Percentiles rank a stretch among this genome's conserved stretches.
These are phyloP conservation scores for Saxicola maurus DNA, from an alignment of 2,797 vertebrate species.

Conservation along the genomic window DNA sequence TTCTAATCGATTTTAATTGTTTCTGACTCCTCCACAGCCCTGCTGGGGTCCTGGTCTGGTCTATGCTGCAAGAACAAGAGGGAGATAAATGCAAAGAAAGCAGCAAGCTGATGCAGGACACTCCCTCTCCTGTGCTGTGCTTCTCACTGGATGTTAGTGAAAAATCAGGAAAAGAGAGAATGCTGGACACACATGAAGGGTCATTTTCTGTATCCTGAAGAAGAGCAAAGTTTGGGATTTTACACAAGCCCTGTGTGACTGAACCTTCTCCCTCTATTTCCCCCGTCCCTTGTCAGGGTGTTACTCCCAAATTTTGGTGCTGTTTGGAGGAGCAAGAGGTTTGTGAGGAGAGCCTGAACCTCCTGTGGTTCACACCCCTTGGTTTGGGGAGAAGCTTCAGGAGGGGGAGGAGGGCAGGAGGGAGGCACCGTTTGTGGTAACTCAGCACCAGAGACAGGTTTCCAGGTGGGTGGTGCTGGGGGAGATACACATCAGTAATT, in stretches of 20 bases:
- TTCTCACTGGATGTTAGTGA: not conserved
- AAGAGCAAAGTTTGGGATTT: not conserved
- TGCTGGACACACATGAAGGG: not conserved
- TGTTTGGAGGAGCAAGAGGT: not conserved
- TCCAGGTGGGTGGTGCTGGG: slow-evolving; percentile 1
- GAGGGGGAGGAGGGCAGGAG: not conserved
- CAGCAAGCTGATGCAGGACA: not conserved
- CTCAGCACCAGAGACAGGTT: slow-evolving; percentile 6
- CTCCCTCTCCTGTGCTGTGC: not conserved
- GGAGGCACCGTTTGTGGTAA: slow-evolving; percentile 29
- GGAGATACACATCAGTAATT: slow-evolving; percentile 39
- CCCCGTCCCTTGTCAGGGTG: not conserved
- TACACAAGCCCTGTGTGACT: not conserved
- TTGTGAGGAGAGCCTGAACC: not conserved
- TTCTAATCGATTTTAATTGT: not conserved
- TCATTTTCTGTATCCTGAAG: not conserved
- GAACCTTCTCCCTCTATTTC: not conserved
- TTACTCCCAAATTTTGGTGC: not conserved
- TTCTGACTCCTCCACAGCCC: not conserved
- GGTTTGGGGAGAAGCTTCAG: not conserved
- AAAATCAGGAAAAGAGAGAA: not conserved
- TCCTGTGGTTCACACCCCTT: not conserved
- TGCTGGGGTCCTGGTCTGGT: not conserved
- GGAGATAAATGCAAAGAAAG: not conserved
- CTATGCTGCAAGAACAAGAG: not conserved